Conservation (phyloP, 2,113 vertebrate genomes). For the Balaeniceps rex region DNA sequence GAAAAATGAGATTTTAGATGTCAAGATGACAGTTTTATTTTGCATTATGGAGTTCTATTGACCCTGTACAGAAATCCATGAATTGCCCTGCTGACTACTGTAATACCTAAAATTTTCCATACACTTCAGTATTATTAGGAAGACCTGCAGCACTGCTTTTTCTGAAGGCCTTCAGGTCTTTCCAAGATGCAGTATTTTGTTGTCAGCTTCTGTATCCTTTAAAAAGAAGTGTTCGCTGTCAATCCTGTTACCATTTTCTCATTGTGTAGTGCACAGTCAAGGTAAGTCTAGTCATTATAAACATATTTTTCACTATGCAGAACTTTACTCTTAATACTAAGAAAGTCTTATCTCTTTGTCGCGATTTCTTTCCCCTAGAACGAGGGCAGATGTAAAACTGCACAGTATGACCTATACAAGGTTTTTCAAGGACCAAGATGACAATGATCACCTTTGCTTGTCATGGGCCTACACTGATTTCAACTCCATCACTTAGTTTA, state of each 20-base stretch:
- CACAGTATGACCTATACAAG: background rate
- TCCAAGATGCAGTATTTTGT: background rate
- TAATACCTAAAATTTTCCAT: background rate
- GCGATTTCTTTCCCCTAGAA: background rate
- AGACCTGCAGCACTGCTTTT: background rate
- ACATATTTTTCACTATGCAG: background rate
- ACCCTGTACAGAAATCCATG: background rate
- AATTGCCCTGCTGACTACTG: background rate
- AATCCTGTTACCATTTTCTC: background rate
- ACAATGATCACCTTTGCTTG: background rate
- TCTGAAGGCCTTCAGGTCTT: background rate
- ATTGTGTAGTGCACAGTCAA: background rate
- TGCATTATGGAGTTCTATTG: background rate
- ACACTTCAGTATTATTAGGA: background rate
- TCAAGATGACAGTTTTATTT: background rate
- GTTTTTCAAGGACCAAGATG: background rate
- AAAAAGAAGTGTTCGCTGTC: background rate
- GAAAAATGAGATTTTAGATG: background rate
- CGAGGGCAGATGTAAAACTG: background rate
- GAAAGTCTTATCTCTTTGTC: background rate
- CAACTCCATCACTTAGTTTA: constrained; percentile 25
- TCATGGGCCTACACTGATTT: constrained; percentile 16
- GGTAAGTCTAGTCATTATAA: background rate
- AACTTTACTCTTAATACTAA: background rate
- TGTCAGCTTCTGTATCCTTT: background rate